A percentile compares a stretch with the other conserved stretches of the same genome.
phyloP scores from a whole-genome alignment of 2,113 vertebrate genomes.

The Odocoileus hemionus region DNA sequence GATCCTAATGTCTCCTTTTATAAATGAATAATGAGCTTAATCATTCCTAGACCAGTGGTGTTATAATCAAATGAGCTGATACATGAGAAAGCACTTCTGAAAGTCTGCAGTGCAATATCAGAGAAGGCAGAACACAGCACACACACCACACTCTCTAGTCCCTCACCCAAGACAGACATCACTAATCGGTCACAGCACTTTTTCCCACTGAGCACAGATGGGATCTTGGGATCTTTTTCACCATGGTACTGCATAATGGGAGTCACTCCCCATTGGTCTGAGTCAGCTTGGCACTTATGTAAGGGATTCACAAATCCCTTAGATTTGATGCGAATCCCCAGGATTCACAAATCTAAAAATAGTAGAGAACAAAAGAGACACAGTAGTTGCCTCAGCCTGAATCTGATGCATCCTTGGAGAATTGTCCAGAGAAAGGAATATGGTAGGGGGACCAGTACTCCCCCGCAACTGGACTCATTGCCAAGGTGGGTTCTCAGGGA shows the following conservation, averaged over 20 bases:
- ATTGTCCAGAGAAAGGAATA: background rate
- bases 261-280: background rate
- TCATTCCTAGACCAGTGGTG: background rate
- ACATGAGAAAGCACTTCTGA: background rate
- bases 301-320: background rate
- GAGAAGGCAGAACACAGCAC: background rate
- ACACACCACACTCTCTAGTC: fast-evolving
- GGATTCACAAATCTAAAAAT: background rate
- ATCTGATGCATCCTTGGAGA: background rate
- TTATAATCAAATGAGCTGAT: background rate
- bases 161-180: background rate
- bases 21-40: background rate
- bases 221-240: background rate
- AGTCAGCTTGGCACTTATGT: background rate
- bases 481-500: background rate
- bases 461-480: background rate
- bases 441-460: background rate
- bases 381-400: background rate
- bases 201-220: background rate
- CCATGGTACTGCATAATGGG: background rate
- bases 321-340: background rate
- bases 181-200: background rate
- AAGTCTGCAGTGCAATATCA: background rate
- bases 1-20: background rate
- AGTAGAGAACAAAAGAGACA: background rate